Evolutionary conservation across 2,797 vertebrate genomes (phyloP), one percentile per base, ranked within the genome.

Genomic region (Scomberomorus guttatus): DNA sequence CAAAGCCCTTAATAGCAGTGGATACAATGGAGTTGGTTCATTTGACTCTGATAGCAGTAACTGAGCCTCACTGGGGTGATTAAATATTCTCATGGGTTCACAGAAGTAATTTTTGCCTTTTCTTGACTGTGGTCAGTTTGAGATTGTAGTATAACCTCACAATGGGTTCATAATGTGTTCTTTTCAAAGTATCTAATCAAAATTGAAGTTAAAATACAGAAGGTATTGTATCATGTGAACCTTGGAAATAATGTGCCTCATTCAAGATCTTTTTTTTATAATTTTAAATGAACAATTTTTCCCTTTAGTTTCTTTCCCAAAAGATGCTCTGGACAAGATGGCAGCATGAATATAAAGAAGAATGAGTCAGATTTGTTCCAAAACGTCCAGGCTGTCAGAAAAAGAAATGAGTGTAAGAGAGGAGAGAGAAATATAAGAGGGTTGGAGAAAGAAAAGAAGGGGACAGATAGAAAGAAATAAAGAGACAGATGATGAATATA

Each of bases 21-120:
- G 54, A 34, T 24, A 64, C 68, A 82, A 72, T 71, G 64, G 39
- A 75, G n/a, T 10, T 73, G 64, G n/a, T 55, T 80, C 61, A 78
- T 54, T 69, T 69, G 68, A 63, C 72, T 80, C 50, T 51, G 62
- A 54, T 17, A 42, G 59, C 54, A 69, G 51, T 51, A 66, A 51
- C 74, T 61, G 14, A 78, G 62, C 64, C 52, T 70, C 51, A 24
- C 48, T 55, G 51, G 13, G 39, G 68, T 72, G 39, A 62, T 39
- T 68, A 12, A 24, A n/a, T n/a, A 22, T 66, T 50, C n/a, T 6
- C 4, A 32, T 50, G 46, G 39, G 46, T 50, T 48, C 37, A 20
- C 42, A 48, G 3, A 34, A 51, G 20, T 39, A 1, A 13, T 50
- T 69, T 72, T 57, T 13, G 29, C 46, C 29, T 64, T 70, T 64